phyloP scores from a whole-genome alignment of 2,888 invertebrate genomes.

The Odontothrips loti region DNA sequence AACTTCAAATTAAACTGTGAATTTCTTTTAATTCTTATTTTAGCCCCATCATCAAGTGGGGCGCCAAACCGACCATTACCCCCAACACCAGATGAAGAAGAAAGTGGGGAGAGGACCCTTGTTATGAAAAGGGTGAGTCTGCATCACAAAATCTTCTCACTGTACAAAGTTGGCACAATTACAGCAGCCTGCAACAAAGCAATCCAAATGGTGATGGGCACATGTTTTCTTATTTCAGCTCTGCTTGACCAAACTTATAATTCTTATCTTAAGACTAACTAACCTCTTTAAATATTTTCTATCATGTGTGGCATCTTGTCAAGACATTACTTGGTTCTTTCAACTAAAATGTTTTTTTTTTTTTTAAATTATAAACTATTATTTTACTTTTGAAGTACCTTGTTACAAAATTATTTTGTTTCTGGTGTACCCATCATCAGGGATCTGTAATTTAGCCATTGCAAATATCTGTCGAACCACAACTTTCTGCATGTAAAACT shows the following conservation, averaged over 20 bases:
- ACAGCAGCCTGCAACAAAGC: background rate
- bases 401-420: background rate
- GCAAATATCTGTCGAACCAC: background rate
- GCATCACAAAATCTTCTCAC: background rate
- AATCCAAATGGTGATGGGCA: background rate
- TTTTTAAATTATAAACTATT: background rate
- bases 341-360: background rate
- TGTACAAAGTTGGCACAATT: conserved; percentile 11
- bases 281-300: background rate
- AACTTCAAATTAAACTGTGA: conserved; percentile 23
- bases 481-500: background rate
- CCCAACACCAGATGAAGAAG: conserved; percentile 91
- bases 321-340: background rate
- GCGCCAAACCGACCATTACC: conserved; percentile 90
- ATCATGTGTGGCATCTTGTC: conserved; percentile 36
- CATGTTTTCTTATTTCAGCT: conserved; percentile 33
- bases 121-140: conserved; percentile 85
- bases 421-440: background rate
- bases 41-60: conserved; percentile 50
- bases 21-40: conserved; percentile 7
- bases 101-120: conserved; percentile 80
- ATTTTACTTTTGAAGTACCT: background rate
- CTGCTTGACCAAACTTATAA: conserved; percentile 37
- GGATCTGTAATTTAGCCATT: background rate
- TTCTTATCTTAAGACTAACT: background rate